Evolutionary conservation across 2,888 invertebrate genomes (phyloP).

Genomic region (Drosophila leonis): DNA sequence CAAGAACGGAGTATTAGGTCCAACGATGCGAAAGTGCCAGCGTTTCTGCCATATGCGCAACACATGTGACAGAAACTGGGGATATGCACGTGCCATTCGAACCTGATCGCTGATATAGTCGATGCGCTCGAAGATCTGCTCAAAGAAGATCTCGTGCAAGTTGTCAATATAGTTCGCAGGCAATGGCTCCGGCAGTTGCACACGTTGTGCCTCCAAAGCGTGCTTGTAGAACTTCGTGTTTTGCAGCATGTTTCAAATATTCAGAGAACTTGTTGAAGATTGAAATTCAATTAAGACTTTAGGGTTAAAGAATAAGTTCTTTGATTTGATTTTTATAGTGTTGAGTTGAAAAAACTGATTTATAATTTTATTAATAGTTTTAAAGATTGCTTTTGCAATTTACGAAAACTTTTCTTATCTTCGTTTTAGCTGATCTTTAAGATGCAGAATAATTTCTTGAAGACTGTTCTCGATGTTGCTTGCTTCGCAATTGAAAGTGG

Average conservation of each 20-base stretch:
- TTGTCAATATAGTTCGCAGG: slow-evolving; percentile 63
- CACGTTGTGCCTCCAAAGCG: slow-evolving; percentile 47
- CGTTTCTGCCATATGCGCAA: slow-evolving; percentile 58
- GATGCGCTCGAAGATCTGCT: slow-evolving; percentile 70
- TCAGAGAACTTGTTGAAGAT: not conserved
- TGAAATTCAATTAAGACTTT: too few relatives aligned
- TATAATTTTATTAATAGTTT: not conserved
- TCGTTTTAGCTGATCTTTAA: not conserved
- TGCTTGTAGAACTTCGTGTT: slow-evolving; percentile 52
- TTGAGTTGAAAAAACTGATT: not conserved
- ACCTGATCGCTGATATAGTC: slow-evolving; percentile 63
- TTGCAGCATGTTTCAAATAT: slow-evolving; percentile 38
- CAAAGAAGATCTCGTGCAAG: slow-evolving; percentile 68
- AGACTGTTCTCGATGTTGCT: slow-evolving; percentile 26
- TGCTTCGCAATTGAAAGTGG: slow-evolving; percentile 14
- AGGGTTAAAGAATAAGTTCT: too few relatives aligned
- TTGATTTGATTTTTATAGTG: not conserved
- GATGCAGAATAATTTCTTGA: not conserved
- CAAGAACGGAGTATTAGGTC: slow-evolving; percentile 62
- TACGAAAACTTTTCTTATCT: not conserved
- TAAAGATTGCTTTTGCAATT: not conserved
- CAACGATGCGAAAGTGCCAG: slow-evolving; percentile 51
- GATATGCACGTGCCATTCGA: slow-evolving; percentile 73
- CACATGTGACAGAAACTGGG: slow-evolving; percentile 64
- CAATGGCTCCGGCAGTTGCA: slow-evolving; percentile 12